Conservation (phyloP, 2,113 vertebrate species). For the Ardeotis arabs region DNA sequence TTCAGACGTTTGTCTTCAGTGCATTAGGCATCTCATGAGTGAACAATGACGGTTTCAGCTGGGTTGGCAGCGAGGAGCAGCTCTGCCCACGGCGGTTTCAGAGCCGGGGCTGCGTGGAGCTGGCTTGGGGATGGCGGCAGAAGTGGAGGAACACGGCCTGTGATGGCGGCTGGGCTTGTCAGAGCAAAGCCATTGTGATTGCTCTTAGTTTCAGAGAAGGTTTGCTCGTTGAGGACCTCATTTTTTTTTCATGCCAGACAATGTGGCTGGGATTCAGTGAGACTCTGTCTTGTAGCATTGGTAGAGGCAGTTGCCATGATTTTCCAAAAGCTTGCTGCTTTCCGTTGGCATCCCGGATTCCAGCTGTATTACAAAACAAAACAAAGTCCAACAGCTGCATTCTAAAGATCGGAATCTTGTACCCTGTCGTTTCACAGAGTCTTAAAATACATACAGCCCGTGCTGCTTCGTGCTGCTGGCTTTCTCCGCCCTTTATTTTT, state of each 20-base stretch:
- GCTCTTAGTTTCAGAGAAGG: not conserved
- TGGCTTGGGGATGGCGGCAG: rapidly evolving
- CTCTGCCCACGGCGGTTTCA: not conserved
- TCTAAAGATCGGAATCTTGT: not conserved
- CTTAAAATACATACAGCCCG: not conserved
- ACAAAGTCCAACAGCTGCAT: not conserved
- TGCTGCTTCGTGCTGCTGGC: not conserved
- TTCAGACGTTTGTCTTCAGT: not conserved
- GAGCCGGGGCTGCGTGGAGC: rapidly evolving
- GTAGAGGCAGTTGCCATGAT: rapidly evolving
- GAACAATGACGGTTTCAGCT: not conserved
- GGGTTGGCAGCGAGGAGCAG: not conserved
- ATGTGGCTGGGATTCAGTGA: not conserved
- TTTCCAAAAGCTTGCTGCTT: not conserved
- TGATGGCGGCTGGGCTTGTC: not conserved
- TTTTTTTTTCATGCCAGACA: rapidly evolving
- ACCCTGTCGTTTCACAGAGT: not conserved
- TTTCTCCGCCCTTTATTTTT: not conserved
- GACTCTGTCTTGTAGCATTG: not conserved
- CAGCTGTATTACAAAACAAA: not conserved
- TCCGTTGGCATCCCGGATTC: not conserved
- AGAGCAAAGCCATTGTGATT: not conserved
- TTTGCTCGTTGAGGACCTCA: not conserved
- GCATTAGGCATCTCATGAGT: not conserved
- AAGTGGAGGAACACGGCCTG: rapidly evolving